Conservation (phyloP, 2,113 vertebrate species). For the Alligator mississippiensis region DNA sequence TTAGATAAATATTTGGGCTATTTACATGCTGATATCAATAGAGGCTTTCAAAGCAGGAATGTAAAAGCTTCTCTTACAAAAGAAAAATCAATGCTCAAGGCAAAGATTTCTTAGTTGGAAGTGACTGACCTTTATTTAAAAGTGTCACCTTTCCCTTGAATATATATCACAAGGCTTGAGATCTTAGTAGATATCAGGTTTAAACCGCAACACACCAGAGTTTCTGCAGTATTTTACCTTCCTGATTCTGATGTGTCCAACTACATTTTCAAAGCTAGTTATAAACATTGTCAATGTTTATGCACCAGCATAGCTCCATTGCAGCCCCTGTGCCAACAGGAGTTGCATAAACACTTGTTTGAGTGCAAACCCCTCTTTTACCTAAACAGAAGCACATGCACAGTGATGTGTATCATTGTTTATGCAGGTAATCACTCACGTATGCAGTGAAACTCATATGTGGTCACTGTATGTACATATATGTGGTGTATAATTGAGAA, state of each 20-base stretch:
- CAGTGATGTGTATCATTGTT: neutral
- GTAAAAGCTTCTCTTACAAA: neutral
- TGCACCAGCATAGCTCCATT: conserved; percentile 20
- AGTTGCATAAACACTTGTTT: conserved; percentile 20
- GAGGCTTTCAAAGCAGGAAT: neutral
- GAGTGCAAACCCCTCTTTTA: conserved; percentile 25
- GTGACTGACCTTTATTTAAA: neutral
- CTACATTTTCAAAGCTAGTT: neutral
- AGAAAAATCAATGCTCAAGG: neutral
- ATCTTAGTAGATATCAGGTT: neutral
- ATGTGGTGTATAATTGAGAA: neutral
- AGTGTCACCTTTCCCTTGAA: neutral
- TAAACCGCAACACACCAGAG: neutral
- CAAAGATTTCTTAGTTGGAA: neutral
- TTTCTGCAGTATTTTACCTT: neutral
- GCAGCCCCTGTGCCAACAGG: neutral
- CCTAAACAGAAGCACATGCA: neutral
- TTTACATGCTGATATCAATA: neutral
- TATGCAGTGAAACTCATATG: neutral
- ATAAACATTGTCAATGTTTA: neutral
- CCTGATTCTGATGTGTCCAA: neutral
- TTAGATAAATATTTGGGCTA: neutral
- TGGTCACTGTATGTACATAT: neutral
- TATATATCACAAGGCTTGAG: neutral
- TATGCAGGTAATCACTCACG: neutral